Base-by-base conservation (phyloP, 2,113 vertebrate species). In the Ictalurus punctatus region DNA sequence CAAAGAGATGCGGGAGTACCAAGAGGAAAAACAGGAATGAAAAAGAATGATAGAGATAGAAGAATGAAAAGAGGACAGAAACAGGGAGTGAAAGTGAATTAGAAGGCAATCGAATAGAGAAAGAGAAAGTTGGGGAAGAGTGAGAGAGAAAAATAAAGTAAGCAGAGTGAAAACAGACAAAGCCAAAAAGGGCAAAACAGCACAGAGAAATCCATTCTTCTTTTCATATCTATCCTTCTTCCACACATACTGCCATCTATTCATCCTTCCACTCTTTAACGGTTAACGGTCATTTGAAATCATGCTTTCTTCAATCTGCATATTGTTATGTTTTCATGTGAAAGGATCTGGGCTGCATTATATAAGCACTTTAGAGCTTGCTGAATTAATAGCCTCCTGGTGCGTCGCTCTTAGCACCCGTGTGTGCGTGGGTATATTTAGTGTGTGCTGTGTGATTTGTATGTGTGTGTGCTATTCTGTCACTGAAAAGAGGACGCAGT, bases 341-440 rank as follows among this genome's bases (percentile, higher is more conserved):
- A 89, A 91, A 92, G 71, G 69, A 7, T 90, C 58, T 48, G 79
- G 79, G 74, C 84, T n/a, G 85, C 76, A 78, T 90, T 87, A 87
- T 37, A 71, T 88, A 85, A 91, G 90, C 90, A 82, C 89, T 91
- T 90, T 78, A 81, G 86, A 88, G 79, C 84, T 27, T 69, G 58
- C 63, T 87, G 91, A 91, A 89, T 85, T 63, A 54, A 83, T 81
- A 21, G 90, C 71, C 89, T 92, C 85, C n/a, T 76, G 54, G 44
- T 17, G 69, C 83, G 79, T 83, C 59, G 69, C 88, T 89, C 83
- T 61, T 78, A 85, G 90, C 86, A 81, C 86, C 63, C 73, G 83
- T 58, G 63, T 80, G 58, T 58, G 78, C 78, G 87, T 81, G 85
- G 52, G 52, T 74, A 83, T 79, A 76, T 73, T 86, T 59, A 56